Conservation (phyloP, 2,797 vertebrate species). For the Jordanella pulchra region DNA sequence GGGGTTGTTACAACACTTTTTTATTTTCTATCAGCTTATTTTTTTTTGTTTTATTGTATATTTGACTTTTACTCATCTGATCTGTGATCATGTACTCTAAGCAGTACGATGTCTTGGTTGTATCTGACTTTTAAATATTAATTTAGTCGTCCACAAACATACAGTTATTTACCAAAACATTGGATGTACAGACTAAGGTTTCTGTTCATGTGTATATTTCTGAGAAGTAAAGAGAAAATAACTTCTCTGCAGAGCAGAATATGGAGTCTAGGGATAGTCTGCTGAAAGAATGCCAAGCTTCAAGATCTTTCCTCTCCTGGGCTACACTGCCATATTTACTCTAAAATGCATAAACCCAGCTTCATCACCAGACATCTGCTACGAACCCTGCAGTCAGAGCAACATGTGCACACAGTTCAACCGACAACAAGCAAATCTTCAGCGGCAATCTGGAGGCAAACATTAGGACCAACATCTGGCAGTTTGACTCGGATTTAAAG, state of each 20-base stretch:
- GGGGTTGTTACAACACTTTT: constrained; percentile 74
- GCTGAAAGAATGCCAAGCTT: constrained; percentile 65
- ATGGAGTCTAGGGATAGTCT: constrained; percentile 55
- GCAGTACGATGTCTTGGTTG: constrained; percentile 27
- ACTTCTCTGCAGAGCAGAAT: constrained; percentile 81
- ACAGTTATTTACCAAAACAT: constrained; percentile 31
- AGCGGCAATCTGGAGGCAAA: constrained; percentile 12
- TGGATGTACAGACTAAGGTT: constrained; percentile 50
- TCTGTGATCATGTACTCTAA: constrained; percentile 42
- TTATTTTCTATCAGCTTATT: constrained; percentile 59
- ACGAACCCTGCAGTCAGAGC: constrained; percentile 27
- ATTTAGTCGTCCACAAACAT: constrained; percentile 32
- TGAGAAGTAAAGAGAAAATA: constrained; percentile 42
- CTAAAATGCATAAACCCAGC: constrained; percentile 22
- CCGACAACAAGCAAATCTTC: constrained; percentile 12
- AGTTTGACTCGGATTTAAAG: constrained; percentile 23
- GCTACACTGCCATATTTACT: constrained; percentile 47
- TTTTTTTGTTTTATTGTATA: constrained; percentile 56
- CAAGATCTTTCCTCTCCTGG: constrained; percentile 64
- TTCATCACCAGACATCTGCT: constrained; percentile 14
- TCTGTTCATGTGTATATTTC: constrained; percentile 65
- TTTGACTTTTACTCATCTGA: constrained; percentile 58
- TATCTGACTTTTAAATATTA: constrained; percentile 20
- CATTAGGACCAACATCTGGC: constrained; percentile 16
- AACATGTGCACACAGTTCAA: constrained; percentile 8